Evolutionary conservation across 2,113 vertebrate species (phyloP), one percentile per base, ranked within the genome.

Genomic region (Pyxicephalus adspersus): DNA sequence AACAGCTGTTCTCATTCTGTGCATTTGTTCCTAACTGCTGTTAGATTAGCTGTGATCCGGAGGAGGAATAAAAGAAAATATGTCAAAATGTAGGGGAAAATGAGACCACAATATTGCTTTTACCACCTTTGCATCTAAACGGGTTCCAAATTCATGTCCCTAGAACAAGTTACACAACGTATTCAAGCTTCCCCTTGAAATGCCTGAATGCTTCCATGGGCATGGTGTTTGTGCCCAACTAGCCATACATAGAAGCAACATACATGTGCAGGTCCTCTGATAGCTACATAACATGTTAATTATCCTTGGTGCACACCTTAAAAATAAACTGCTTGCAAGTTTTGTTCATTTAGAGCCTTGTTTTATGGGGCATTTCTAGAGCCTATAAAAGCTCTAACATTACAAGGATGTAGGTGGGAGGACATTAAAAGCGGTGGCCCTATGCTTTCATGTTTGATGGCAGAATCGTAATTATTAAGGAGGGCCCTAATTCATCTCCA

Each of bases 361-460:
- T 28, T 77, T 77, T 79, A 79, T 68, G 76, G 52, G 76, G 76
- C 64, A 78, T 78, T 28, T 55, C 76, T 17, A 31, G 25, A 23
- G 34, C 61, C 64, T 55, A 65, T 77, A 55, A 77, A 65, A 55
- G 60, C 76, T 77, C 45, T 51, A 2, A 3, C 11, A 54, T 77
- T 16, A 77, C 45, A 77, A 54, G 76, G 63, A 28, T 26, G 60
- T 28, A 51, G 75, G 60, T 52, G 61, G 61, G 55, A 54, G 75
- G 60, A 52, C 61, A 77, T 54, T 26, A 64, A 38, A 55, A 76
- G 60, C 45, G 3, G 16, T 57, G 28, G 76, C 31, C 25, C 63
- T 57, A 34, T n/a, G 64, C 64, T 65, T 77, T 54, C 75, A 77
- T 77, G 63, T 63, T 77, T 77, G 75, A 63, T 34, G 65, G 75